Evolutionary conservation across 1,140 invertebrate genomes (phyloP), one percentile per base, ranked within the genome.

Genomic region (Eubasilissa regina): DNA sequence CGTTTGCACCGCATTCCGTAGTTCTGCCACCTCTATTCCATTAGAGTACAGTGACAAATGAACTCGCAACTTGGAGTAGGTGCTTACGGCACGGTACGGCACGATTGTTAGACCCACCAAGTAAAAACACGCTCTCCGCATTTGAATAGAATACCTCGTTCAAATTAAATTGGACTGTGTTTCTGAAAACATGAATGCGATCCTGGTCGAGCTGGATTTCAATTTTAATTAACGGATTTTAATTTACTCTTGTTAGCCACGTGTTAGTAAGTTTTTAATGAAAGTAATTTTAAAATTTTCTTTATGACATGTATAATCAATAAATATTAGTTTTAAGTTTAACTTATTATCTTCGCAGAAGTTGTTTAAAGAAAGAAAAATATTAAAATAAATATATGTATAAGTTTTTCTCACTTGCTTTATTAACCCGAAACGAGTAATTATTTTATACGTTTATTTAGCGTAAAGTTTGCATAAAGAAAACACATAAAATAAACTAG

Each of bases 31-130:
- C 58, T 62, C 58, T n/a, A 70, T 19, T 70, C 60, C 25, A 21
- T 64, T 17, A 17, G 25, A 53, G 44, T 48, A 21, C 44, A 45
- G 66, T 70, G 66, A 70, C 66, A 70, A 70, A 70, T 70, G 66
- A 70, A 70, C 66, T 70, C 47, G 44, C 45, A 19, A n/a, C 25
- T 51, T 51, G 66, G 19, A 51, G 66, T 70, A 48, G 66, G 47
- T 25, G 15, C 66, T 48, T 19, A 47, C 64, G n/a, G 25, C 64
- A 43, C 62, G 43, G 62, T 21, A 53, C 47, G 15, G 45, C n/a
- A 47, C 66, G 48, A 68, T 70, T 70, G 47, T 70, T 70, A n/a
- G 25, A 25, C 8, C 21, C 11, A 25, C 8, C 21, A 44, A 66
- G 43, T 17, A 66, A 45, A 66, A 66, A 66, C 35, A 66, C 62